Percentiles rank a stretch among this genome's conserved stretches.
phyloP scores from a whole-genome alignment of 2,888 invertebrate genomes.

The Actias luna region DNA sequence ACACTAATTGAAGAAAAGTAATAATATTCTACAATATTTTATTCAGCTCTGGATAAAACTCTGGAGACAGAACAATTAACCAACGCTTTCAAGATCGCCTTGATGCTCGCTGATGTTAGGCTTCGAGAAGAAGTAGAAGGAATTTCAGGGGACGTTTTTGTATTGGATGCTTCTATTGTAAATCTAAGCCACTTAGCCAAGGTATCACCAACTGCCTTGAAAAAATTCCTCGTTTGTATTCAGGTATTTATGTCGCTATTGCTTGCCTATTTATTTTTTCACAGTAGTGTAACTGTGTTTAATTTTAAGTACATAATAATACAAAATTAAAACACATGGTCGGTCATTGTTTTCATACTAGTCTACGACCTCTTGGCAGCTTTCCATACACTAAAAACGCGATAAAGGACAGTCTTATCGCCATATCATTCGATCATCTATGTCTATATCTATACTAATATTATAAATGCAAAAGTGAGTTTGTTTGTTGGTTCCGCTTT shows the following conservation, averaged over 20 bases:
- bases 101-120: not conserved
- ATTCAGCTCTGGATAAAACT: not conserved
- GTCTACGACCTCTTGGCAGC: too few species aligned
- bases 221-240: not conserved
- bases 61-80: not conserved
- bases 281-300: too few species aligned
- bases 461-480: too few species aligned
- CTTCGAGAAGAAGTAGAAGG: constrained; percentile 5
- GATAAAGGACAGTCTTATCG: too few species aligned
- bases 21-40: not conserved
- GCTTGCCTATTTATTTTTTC: too few species aligned
- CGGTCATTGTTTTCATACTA: too few species aligned
- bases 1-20: not conserved
- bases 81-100: not conserved
- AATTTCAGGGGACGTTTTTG: not conserved
- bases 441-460: too few species aligned
- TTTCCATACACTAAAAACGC: too few species aligned
- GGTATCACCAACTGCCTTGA: not conserved
- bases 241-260: not conserved
- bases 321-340: too few species aligned
- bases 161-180: not conserved
- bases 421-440: too few species aligned
- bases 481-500: too few species aligned
- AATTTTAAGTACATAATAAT: too few species aligned
- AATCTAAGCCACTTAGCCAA: not conserved